Conservation (phyloP, 2,888 invertebrate species). For the Lasioglossum villosulum region DNA sequence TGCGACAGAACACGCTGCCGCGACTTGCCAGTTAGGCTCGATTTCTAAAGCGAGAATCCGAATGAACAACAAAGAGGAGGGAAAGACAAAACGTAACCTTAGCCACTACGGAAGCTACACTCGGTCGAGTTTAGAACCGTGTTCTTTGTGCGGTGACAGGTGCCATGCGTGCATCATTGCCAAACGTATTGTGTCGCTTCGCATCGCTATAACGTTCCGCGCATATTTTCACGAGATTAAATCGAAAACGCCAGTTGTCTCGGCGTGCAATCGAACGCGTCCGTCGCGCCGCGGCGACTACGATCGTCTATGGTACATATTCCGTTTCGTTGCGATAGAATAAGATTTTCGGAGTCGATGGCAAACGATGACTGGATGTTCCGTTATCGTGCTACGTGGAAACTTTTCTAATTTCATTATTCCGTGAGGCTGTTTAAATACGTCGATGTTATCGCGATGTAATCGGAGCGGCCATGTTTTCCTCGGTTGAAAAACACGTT, state of each 20-base stretch:
- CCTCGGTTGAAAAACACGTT: slow-evolving; percentile 54
- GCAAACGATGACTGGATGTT: slow-evolving; percentile 23
- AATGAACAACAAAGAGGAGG: slow-evolving; percentile 2
- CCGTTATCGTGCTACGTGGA: slow-evolving; percentile 31
- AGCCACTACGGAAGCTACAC: slow-evolving; percentile 18
- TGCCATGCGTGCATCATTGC: slow-evolving; percentile 48
- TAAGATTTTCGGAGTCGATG: slow-evolving; percentile 5
- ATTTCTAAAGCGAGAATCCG: slow-evolving; percentile 18
- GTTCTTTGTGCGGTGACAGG: slow-evolving; percentile 32
- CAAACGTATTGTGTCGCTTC: slow-evolving; percentile 36
- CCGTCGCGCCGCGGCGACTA: neutral
- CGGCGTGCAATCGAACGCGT: neutral
- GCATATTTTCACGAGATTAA: slow-evolving; percentile 33
- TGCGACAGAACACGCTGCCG: neutral
- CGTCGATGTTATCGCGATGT: slow-evolving; percentile 38
- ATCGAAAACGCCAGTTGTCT: neutral
- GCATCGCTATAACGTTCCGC: slow-evolving; percentile 10
- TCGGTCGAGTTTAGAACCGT: slow-evolving; percentile 14
- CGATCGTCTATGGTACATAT: neutral
- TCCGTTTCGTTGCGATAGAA: slow-evolving; percentile 4
- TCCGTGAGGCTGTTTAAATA: slow-evolving; percentile 40
- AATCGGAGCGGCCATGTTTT: slow-evolving; percentile 56
- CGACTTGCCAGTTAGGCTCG: neutral
- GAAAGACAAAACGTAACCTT: slow-evolving; percentile 15
- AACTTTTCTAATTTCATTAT: slow-evolving; percentile 42